Evolutionary conservation across 2,888 invertebrate species (phyloP).

Genomic region (Drosophila atroscutellata): DNA sequence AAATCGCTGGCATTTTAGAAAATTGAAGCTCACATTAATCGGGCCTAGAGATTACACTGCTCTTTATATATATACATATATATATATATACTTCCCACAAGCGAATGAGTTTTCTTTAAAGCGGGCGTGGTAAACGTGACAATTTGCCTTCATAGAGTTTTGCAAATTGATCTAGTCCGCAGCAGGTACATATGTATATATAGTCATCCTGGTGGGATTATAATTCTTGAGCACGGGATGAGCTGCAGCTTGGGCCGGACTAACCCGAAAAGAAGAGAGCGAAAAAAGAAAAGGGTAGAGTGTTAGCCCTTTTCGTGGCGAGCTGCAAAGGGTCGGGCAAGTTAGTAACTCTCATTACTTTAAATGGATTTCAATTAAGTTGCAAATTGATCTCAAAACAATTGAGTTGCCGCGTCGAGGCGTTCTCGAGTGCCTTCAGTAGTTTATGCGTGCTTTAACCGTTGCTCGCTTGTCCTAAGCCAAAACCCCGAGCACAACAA

Average conservation of each 20-base stretch:
- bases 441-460: conserved; percentile 53
- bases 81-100: not conserved
- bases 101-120: not conserved
- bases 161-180: conserved; percentile 63
- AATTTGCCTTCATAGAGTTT: conserved; percentile 61
- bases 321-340: conserved; percentile 49
- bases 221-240: conserved; percentile 75
- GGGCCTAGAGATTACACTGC: not conserved
- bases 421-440: conserved; percentile 67
- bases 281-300: conserved; percentile 45
- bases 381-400: conserved; percentile 82
- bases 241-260: conserved; percentile 40
- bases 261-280: conserved; percentile 1
- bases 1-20: not conserved
- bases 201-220: conserved; percentile 50
- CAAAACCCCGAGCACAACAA: conserved; percentile 37
- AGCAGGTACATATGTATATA: conserved; percentile 25
- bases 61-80: not conserved
- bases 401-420: conserved; percentile 69
- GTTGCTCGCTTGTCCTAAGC: conserved; percentile 37
- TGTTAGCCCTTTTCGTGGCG: conserved; percentile 17
- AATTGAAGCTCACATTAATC: not conserved
- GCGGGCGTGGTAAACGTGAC: conserved; percentile 38
- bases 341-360: conserved; percentile 82
- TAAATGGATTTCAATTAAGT: conserved; percentile 84